These are phyloP conservation scores for Heteromurus nitidus DNA, from an alignment of 2,888 invertebrate species.

Conservation along the genomic window DNA sequence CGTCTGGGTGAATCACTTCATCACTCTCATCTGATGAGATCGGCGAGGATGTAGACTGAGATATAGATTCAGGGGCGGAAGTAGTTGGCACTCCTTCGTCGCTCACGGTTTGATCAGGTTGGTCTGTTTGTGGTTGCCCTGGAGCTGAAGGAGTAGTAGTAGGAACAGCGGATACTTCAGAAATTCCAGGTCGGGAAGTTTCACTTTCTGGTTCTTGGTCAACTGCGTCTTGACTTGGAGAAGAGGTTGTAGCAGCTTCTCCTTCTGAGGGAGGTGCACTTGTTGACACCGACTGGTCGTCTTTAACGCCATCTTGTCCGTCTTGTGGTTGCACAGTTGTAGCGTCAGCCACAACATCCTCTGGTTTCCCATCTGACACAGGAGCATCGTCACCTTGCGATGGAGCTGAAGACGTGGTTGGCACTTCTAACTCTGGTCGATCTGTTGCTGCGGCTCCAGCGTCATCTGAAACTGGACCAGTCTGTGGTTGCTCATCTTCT, in stretches of 20 bases:
- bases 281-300: neutral
- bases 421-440: slow-evolving; percentile 41
- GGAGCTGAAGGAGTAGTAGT: neutral
- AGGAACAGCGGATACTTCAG: neutral
- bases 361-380: slow-evolving; percentile 28
- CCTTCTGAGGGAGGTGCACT: neutral
- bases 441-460: slow-evolving; percentile 55
- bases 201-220: slow-evolving; percentile 66
- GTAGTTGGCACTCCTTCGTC: slow-evolving; percentile 70
- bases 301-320: slow-evolving; percentile 4
- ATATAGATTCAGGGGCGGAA: slow-evolving; percentile 31
- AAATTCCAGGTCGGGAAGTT: slow-evolving; percentile 3
- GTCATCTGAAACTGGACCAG: slow-evolving; percentile 33
- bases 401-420: slow-evolving; percentile 40
- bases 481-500: slow-evolving; percentile 48
- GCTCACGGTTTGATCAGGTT: neutral
- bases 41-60: slow-evolving; percentile 24
- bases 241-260: neutral
- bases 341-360: neutral
- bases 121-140: slow-evolving; percentile 48
- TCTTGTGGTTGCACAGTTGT: slow-evolving; percentile 37
- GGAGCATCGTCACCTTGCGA: slow-evolving; percentile 54
- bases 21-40: slow-evolving; percentile 35
- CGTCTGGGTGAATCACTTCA: slow-evolving; percentile 52
- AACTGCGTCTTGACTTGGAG: neutral